A percentile compares a stretch with the other conserved stretches of the same genome.
Evolutionary conservation across 2,113 vertebrate species (phyloP).

Genomic region (Rhombomys opimus): DNA sequence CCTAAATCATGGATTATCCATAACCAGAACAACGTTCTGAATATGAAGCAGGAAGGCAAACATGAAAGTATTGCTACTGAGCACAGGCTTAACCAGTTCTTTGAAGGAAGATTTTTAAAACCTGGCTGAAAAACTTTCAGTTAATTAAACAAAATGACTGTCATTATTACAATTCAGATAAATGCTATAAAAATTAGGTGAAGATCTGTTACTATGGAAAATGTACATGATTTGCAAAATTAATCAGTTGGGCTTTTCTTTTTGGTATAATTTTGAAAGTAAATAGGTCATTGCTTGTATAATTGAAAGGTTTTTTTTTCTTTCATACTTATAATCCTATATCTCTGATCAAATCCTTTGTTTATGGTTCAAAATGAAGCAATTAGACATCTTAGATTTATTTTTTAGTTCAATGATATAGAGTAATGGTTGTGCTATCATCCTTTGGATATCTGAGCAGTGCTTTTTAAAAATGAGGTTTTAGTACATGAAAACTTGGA

Average conservation of each 20-base stretch:
- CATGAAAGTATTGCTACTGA: conserved; percentile 1
- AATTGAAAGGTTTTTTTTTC: not conserved
- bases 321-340: conserved; percentile 19
- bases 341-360: conserved; percentile 38
- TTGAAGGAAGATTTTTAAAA: conserved; percentile 49
- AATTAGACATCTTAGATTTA: conserved; percentile 1
- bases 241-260: conserved; percentile 10
- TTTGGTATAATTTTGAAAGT: conserved; percentile 62
- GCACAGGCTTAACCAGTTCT: conserved; percentile 4
- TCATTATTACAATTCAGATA: conserved; percentile 20
- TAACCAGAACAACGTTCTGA: not conserved
- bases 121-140: conserved; percentile 9
- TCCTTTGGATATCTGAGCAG: not conserved
- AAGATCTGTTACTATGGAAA: not conserved
- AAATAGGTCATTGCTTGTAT: not conserved
- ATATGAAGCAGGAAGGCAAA: conserved; percentile 8
- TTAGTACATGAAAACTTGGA: not conserved
- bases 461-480: not conserved
- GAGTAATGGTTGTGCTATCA: not conserved
- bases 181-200: conserved; percentile 45
- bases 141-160: conserved; percentile 58
- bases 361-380: conserved; percentile 43
- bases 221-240: conserved; percentile 41
- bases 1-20: not conserved
- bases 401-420: conserved; percentile 27